Base-by-base conservation (phyloP, 2,797 vertebrate genomes). In the Cheirogaleus major region DNA sequence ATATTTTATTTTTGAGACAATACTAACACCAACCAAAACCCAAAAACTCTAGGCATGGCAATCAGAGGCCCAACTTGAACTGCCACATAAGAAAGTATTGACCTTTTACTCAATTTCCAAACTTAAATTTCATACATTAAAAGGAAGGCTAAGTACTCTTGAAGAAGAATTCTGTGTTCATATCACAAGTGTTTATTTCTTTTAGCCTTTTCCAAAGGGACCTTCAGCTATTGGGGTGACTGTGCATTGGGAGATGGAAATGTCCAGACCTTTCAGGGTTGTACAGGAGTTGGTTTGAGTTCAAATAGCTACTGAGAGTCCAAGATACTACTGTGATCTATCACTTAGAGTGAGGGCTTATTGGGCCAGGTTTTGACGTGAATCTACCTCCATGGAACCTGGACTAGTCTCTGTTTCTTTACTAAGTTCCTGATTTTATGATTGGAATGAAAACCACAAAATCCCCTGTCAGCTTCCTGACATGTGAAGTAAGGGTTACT, bases 361-460 rank as follows among this genome's bases (percentile, higher is more conserved):
- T 23, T 25, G 15, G 14, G 2, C n/a, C 52, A 85, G 43, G 22
- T n/a, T 92, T 94, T 78, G 72, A 94, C 35, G 17, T 72, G 41
- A 94, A 57, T 78, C 15, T 86, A 32, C 27, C 11, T 92, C 3
- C 30, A 23, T 25, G 30, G 23, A 90, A 69, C 6, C 25, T 12
- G 4, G 32, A 22, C 22, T 82, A 1, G 22, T 30, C 15, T 83
- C 41, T 92, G 43, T 52, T 84, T 67, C 59, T 79, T 59, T 25
- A 25, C 73, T 95, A 50, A 88, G 30, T 84, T 91, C 57, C 41
- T 85, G 59, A 67, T 83, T 93, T 89, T 73, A 22, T 82, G 41
- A 48, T 50, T 61, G 50, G 7, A 79, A 67, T 57, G 20, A 91
- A 85, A 91, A 52, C 25, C 13, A 52, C 41, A 73, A 25, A 83